Base-by-base conservation (phyloP, 2,888 invertebrate species). In the Dione juno region DNA sequence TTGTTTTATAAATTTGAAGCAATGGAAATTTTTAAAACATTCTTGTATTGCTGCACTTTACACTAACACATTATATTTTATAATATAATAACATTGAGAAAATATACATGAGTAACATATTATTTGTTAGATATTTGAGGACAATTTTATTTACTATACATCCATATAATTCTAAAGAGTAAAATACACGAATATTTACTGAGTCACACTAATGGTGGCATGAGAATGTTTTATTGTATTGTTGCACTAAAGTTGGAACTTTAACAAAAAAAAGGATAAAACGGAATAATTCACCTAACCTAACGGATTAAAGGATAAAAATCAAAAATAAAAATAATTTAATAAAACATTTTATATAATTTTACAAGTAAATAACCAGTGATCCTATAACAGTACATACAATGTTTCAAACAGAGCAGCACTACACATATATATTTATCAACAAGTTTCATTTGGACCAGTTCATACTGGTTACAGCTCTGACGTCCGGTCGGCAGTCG, bases 81-180 rank as follows among this genome's bases (percentile, higher is more conserved):
- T n/a, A n/a, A n/a, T n/a, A 14, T 63, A 63, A 13, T 45, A 35
- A 21, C 16, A 63, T 48, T 45, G 11, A 35, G 50, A 50, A 19
- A 37, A 19, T 8, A 45, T 11, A n/a, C 61, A n/a, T 28, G 28
- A 21, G n/a, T 43, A 43, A n/a, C n/a, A 8, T 54, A 21, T 14
- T n/a, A 3, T n/a, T 28, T 28, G 28, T 43, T 45, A n/a, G n/a
- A 63, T 28, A 50, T 7, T 43, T 43, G n/a, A 41, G 11, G 48
- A 35, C 58, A 59, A n/a, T n/a, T 28, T 41, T 28, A 53, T 52
- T 43, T 40, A 35, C 61, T 67, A 67, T 19, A 67, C 43, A 61
- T 52, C 9, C 41, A 67, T 43, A 28, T 53, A 67, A 5, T 52
- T 43, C 52, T 67, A 61, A 16, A 40, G 10, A 41, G 16, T 43